These are phyloP conservation scores for Sialis fuliginosa DNA, from an alignment of 2,888 invertebrate genomes.

Conservation along the genomic window DNA sequence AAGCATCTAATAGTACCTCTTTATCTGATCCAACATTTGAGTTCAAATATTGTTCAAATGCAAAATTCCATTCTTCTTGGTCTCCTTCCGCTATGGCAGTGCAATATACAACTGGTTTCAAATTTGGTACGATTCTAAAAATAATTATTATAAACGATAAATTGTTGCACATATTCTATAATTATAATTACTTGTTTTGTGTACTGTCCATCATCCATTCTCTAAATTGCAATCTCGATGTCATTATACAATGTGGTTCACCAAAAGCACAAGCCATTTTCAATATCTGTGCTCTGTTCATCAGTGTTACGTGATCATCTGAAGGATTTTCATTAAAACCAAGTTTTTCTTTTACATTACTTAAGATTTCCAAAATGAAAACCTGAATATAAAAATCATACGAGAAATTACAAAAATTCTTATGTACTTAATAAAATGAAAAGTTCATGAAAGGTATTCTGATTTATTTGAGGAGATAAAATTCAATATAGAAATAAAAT, in stretches of 20 bases:
- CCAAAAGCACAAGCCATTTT: slow-evolving; percentile 36
- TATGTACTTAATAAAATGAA: not conserved
- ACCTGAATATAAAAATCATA: slow-evolving; percentile 19
- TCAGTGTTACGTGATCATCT: slow-evolving; percentile 32
- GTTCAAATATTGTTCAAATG: slow-evolving; percentile 31
- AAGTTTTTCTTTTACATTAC: slow-evolving; percentile 28
- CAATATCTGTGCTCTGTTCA: slow-evolving; percentile 34
- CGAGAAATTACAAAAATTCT: not conserved
- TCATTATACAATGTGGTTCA: slow-evolving; percentile 30
- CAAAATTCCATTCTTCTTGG: slow-evolving; percentile 48
- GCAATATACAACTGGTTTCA: slow-evolving; percentile 45
- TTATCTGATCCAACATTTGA: slow-evolving; percentile 40
- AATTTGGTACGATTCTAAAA: slow-evolving; percentile 39
- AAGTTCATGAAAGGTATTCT: no score
- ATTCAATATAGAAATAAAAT: not conserved
- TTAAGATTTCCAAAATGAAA: slow-evolving; percentile 27
- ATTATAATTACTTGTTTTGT: no score
- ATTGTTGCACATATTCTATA: not conserved
- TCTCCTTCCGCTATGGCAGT: slow-evolving; percentile 43
- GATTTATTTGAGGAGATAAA: no score
- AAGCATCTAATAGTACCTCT: slow-evolving; percentile 33
- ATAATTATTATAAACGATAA: slow-evolving; percentile 7
- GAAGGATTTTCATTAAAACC: slow-evolving; percentile 27
- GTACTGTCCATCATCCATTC: slow-evolving; percentile 27
- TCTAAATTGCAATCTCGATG: slow-evolving; percentile 27